Percentiles rank a stretch among this genome's conserved stretches.
phyloP scores from a whole-genome alignment of 2,888 invertebrate genomes.

The Acrobeloides nanus region DNA sequence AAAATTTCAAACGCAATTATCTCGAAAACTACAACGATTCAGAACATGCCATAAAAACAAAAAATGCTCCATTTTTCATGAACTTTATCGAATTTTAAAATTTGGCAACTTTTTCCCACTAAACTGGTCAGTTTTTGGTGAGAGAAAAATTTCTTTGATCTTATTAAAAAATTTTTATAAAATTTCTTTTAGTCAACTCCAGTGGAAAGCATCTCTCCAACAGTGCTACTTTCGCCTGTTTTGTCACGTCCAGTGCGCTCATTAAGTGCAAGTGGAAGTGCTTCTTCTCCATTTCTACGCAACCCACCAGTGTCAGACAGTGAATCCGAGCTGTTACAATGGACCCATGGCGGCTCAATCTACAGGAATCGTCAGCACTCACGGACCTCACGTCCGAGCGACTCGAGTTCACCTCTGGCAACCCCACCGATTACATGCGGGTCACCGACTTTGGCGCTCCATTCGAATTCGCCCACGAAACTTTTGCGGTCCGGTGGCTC shows the following conservation, averaged over 20 bases:
- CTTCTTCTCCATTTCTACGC: constrained; percentile 21
- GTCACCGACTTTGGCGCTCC: constrained; percentile 5
- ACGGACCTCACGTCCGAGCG: constrained; percentile 8
- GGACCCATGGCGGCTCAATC: constrained; percentile 5
- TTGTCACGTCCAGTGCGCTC: constrained; percentile 48
- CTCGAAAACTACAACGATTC: too few relatives aligned
- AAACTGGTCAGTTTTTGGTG: not conserved
- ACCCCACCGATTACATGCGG: constrained; percentile 11
- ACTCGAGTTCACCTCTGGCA: constrained; percentile 14
- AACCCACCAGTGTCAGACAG: constrained; percentile 7
- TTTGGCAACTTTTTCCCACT: not conserved
- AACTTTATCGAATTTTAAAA: too few relatives aligned
- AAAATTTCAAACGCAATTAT: too few relatives aligned
- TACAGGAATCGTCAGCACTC: constrained; percentile 10
- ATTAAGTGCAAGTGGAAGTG: constrained; percentile 30
- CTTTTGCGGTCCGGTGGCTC: too few relatives aligned
- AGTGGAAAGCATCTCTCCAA: constrained; percentile 41
- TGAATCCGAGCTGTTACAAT: constrained; percentile 16
- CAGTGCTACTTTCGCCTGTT: constrained; percentile 50
- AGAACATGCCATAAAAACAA: too few relatives aligned
- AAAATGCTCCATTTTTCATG: too few relatives aligned
- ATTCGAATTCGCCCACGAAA: too few relatives aligned
- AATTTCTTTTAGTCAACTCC: constrained; percentile 38
- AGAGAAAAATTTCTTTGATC: not conserved
- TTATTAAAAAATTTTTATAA: constrained; percentile 2